Percentiles rank a stretch among this genome's conserved stretches.
Evolutionary conservation across 2,888 invertebrate genomes (phyloP).

Genomic region (Agrotis segetum): DNA sequence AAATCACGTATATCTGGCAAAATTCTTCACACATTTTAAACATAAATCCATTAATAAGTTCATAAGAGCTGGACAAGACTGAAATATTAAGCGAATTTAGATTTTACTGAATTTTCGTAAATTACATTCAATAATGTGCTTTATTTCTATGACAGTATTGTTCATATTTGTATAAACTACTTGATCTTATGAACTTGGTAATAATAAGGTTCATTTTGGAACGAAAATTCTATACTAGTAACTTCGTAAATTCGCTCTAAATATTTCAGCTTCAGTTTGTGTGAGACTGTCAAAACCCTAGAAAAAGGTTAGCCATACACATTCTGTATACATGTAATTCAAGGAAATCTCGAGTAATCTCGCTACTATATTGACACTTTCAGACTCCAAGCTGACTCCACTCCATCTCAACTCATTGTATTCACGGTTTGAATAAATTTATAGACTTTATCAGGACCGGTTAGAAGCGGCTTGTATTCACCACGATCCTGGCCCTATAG

Average conservation of each 20-base stretch:
- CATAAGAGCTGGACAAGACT: conserved; percentile 43
- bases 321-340: background rate
- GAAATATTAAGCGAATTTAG: background rate
- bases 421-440: too few relatives aligned
- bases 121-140: background rate
- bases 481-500: too few relatives aligned
- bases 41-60: conserved; percentile 61
- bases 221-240: background rate
- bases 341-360: background rate
- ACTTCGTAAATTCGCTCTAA: background rate
- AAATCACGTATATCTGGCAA: conserved; percentile 51
- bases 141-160: too few relatives aligned
- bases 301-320: background rate
- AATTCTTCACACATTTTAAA: conserved; percentile 55
- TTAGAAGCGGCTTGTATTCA: too few relatives aligned
- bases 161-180: too few relatives aligned
- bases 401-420: background rate
- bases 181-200: background rate
- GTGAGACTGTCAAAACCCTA: background rate
- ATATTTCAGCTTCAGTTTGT: conserved; percentile 26
- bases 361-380: background rate
- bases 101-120: background rate
- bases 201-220: background rate
- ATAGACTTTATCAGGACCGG: too few relatives aligned
- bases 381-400: background rate